These are phyloP conservation scores for Megathymus violae DNA, from an alignment of 1,140 invertebrate genomes.

Conservation along the genomic window DNA sequence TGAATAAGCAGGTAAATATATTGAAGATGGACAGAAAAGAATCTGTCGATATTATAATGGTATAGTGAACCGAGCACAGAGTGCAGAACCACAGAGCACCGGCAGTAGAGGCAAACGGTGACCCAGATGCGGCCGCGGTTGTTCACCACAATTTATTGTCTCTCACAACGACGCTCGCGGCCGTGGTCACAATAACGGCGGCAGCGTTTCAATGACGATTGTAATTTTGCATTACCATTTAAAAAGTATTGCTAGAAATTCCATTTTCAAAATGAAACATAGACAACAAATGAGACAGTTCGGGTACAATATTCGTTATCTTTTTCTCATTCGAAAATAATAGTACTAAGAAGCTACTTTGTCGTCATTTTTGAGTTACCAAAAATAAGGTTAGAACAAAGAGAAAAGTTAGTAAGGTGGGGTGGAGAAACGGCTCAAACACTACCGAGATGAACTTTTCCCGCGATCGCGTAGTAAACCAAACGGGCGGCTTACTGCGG, in stretches of 20 bases:
- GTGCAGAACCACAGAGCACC: conserved; percentile 19
- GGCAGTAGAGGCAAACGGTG: conserved; percentile 44
- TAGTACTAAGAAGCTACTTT: conserved; percentile 2
- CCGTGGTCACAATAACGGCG: conserved; percentile 44
- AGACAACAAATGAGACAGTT: conserved; percentile 12
- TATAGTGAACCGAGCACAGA: conserved; percentile 26
- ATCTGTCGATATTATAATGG: not conserved
- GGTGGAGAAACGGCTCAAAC: conserved; percentile 38
- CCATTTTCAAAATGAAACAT: conserved; percentile 8
- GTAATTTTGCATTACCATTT: conserved; percentile 34
- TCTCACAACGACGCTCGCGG: conserved; percentile 46
- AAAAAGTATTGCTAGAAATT: conserved; percentile 14
- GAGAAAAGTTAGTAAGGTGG: conserved; percentile 21
- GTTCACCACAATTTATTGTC: conserved; percentile 67
- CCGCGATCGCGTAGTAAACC: conserved; percentile 61
- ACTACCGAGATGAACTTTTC: conserved; percentile 59
- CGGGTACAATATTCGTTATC: not conserved
- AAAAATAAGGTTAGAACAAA: conserved; percentile 18
- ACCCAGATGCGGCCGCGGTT: conserved; percentile 64
- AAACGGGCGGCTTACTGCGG: conserved; percentile 60
- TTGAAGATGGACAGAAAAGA: conserved; percentile 20
- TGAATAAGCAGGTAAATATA: too few species aligned
- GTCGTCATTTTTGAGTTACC: conserved; percentile 11
- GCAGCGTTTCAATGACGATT: conserved; percentile 37
- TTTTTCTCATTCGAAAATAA: conserved; percentile 2